Evolutionary conservation across 2,888 invertebrate species (phyloP).

Genomic region (Hydraecia micacea): DNA sequence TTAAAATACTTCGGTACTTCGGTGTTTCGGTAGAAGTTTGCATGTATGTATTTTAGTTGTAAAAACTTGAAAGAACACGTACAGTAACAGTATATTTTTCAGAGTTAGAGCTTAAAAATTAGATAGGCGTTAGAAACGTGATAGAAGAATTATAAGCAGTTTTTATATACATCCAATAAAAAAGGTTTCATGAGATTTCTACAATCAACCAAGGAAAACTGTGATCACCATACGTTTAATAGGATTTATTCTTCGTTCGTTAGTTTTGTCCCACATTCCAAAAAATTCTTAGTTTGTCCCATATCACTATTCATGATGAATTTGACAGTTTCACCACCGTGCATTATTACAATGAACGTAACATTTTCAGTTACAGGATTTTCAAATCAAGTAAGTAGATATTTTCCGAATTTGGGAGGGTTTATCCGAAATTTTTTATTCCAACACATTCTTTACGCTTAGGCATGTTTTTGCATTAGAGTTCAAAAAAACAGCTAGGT

Average conservation of each 20-base stretch:
- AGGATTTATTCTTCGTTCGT: too few relatives aligned
- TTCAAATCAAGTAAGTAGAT: background rate
- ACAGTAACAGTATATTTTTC: slow-evolving; percentile 19
- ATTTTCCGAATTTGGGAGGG: background rate
- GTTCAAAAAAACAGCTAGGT: background rate
- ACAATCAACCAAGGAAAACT: background rate
- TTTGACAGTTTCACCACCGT: too few relatives aligned
- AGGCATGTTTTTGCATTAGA: background rate
- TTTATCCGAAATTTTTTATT: background rate
- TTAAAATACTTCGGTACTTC: slow-evolving; percentile 51
- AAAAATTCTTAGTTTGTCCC: too few relatives aligned
- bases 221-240: background rate
- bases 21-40: slow-evolving; percentile 32
- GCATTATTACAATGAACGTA: background rate
- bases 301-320: too few relatives aligned
- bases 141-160: background rate
- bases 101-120: slow-evolving; percentile 15
- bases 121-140: background rate
- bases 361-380: background rate
- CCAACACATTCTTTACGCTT: background rate
- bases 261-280: too few relatives aligned
- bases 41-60: slow-evolving; percentile 27
- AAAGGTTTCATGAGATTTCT: background rate
- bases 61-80: slow-evolving; percentile 30
- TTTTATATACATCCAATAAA: background rate